Percentiles rank a stretch among this genome's conserved stretches.
These are phyloP conservation scores for Enteromius anoplus DNA, from an alignment of 2,797 vertebrate species.

Conservation along the genomic window DNA sequence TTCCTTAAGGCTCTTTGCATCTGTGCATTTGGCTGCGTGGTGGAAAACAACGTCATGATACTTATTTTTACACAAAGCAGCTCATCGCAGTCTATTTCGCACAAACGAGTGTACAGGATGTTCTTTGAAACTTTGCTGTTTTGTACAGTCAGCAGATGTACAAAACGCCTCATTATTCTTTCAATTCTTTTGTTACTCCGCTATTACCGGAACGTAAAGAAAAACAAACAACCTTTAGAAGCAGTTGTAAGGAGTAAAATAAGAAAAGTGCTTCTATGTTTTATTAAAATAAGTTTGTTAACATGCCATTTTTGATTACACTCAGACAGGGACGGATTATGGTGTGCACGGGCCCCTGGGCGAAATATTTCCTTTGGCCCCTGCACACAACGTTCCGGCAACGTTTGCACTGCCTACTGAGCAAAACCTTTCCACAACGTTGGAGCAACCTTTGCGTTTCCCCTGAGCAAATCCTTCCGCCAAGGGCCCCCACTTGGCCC, in stretches of 20 bases:
- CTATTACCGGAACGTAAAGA: not conserved
- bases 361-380: too few species aligned
- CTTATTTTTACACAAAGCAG: constrained; percentile 10
- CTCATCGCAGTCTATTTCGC: constrained; percentile 18
- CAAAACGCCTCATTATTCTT: constrained; percentile 26
- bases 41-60: constrained; percentile 30
- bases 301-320: too few species aligned
- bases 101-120: constrained; percentile 24
- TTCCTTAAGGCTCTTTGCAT: constrained; percentile 58
- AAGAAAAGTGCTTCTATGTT: not conserved
- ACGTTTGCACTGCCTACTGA: too few species aligned
- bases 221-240: not conserved
- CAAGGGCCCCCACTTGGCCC: too few species aligned
- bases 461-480: too few species aligned
- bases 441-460: too few species aligned
- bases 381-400: too few species aligned
- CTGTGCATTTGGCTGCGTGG: constrained; percentile 59
- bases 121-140: constrained; percentile 29
- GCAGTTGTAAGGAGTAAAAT: not conserved
- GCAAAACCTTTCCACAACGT: too few species aligned
- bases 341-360: too few species aligned
- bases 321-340: too few species aligned
- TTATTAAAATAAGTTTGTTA: not conserved
- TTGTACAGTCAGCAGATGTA: constrained; percentile 40
- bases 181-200: not conserved